Conservation (phyloP, 1,140 invertebrate species). For the Drusus annulatus region DNA sequence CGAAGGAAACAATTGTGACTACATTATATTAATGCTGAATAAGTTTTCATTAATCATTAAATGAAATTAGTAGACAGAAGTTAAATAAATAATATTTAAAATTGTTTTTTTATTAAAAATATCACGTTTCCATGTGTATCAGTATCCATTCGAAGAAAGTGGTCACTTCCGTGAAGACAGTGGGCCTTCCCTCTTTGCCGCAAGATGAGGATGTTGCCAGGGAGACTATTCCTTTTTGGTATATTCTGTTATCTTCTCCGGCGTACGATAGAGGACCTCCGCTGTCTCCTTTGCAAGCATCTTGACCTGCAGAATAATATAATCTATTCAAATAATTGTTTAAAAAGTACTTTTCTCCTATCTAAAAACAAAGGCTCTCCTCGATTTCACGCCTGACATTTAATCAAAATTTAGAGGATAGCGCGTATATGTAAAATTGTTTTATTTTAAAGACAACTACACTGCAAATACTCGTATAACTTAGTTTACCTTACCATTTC, state of each 20-base stretch:
- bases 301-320: constrained; percentile 34
- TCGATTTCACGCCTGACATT: too few species aligned
- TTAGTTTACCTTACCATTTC: too few species aligned
- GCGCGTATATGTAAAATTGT: background rate
- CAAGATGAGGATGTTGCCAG: constrained; percentile 41
- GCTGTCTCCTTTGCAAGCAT: constrained; percentile 56
- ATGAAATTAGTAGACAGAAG: too few species aligned
- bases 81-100: background rate
- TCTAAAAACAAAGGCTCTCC: too few species aligned
- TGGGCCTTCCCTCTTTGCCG: constrained; percentile 45
- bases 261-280: constrained; percentile 51
- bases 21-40: background rate
- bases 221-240: constrained; percentile 52
- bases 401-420: background rate
- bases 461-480: too few species aligned
- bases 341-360: too few species aligned
- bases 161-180: constrained; percentile 52
- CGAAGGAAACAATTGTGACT: background rate
- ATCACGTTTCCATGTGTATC: constrained; percentile 32
- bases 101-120: background rate
- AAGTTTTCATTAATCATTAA: too few species aligned
- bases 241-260: background rate
- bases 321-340: too few species aligned
- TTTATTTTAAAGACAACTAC: too few species aligned
- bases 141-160: constrained; percentile 52